Base-by-base conservation (phyloP, 2,888 invertebrate genomes). In the Cantharis nigra region DNA sequence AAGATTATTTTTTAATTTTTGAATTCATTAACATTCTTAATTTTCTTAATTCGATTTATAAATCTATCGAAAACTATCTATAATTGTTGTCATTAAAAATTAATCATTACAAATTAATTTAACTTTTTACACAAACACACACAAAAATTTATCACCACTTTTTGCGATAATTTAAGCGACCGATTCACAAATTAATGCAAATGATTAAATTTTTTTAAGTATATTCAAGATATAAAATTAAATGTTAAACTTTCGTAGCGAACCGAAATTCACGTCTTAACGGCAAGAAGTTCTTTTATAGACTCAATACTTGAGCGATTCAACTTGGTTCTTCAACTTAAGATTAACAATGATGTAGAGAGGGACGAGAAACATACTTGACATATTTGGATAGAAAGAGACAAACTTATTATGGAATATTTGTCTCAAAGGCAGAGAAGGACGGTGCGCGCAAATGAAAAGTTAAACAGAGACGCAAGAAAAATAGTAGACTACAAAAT, bases 361-460 rank as follows among this genome's bases (percentile, higher is more conserved):
- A 86, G 87, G 86, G 87, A 86, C 83, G 85, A 83, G 85, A 85
- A 82, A 85, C 85, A 88, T 88, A 85, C 85, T 86, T 87, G 86
- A 86, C 87, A 87, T 88, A 87, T 87, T 87, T 87, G 81, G 82
- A 79, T 79, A 75, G 81, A 85, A 74, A 73, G 81, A 82, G 84
- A 83, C 77, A 77, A 64, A 71, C 71, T 26, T 70, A 79, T n/a
- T 23, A 30, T 28, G 33, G 67, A 75, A 33, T 73, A 70, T 72
- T 76, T 79, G 64, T 72, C 73, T 73, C 71, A 73, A 23, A 69
- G 77, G 73, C 73, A 73, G 73, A 77, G 20, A 72, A 75, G 67
- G 79, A 79, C 18, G 74, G 67, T 63, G 62, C 63, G 63, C 71
- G 49, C 72, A 69, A 73, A 64, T 75, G 73, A 72, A 72, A 73